phyloP scores from a whole-genome alignment of 2,797 vertebrate genomes.

The Muscicapa comitata region DNA sequence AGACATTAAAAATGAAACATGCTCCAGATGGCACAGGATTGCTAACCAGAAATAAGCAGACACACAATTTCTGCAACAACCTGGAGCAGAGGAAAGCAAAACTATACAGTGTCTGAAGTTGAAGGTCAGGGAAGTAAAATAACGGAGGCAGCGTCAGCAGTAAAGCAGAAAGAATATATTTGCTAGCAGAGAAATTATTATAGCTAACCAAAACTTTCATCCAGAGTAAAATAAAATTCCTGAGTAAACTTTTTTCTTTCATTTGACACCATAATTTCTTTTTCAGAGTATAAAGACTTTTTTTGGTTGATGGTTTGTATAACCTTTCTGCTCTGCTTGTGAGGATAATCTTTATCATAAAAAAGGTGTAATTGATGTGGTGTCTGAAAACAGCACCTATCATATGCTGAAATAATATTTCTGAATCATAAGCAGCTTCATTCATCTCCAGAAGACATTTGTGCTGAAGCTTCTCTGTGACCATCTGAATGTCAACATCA shows the following conservation, averaged over 20 bases:
- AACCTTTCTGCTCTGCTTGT: background rate
- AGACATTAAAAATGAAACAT: background rate
- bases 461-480: background rate
- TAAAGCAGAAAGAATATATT: background rate
- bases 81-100: background rate
- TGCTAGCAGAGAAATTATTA: background rate
- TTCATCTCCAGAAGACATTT: background rate
- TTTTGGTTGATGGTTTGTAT: background rate
- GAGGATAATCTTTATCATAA: background rate
- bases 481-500: background rate
- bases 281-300: background rate
- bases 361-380: background rate
- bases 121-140: background rate
- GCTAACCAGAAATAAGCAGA: background rate
- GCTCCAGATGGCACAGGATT: background rate
- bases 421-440: slow-evolving; percentile 10
- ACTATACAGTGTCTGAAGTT: background rate
- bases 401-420: background rate
- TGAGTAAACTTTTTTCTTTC: background rate
- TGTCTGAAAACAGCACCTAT: background rate
- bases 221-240: background rate
- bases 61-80: background rate
- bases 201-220: background rate
- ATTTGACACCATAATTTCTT: background rate
- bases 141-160: background rate